Percentiles rank a stretch among this genome's conserved stretches.
Conservation (phyloP, 2,113 vertebrate genomes). For the Nibea albiflora region DNA sequence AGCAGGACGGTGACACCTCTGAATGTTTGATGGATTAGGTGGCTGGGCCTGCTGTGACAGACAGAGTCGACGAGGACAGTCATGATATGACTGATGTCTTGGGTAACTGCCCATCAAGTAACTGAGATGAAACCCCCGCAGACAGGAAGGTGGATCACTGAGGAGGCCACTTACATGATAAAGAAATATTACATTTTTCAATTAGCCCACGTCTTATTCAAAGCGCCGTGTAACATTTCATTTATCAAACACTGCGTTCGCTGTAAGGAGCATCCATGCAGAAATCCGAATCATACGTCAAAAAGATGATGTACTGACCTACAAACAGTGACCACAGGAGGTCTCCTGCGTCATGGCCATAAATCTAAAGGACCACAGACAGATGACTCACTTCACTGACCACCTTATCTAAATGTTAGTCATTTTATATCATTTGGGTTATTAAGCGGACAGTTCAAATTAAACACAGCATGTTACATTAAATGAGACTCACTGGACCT, state of each 20-base stretch:
- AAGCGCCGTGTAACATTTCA: background rate
- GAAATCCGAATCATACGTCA: slow-evolving; percentile 38
- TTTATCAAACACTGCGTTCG: slow-evolving; percentile 26
- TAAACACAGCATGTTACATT: slow-evolving; percentile 9
- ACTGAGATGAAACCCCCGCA: slow-evolving; percentile 49
- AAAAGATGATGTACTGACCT: slow-evolving; percentile 34
- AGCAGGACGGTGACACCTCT: slow-evolving; percentile 63
- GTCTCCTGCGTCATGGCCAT: slow-evolving; percentile 24
- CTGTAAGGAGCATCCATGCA: background rate
- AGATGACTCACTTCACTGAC: slow-evolving; percentile 22
- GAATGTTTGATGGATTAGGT: slow-evolving; percentile 79
- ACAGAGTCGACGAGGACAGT: slow-evolving; percentile 67
- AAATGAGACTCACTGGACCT: background rate
- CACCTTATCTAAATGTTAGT: slow-evolving; percentile 51
- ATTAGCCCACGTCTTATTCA: slow-evolving; percentile 13
- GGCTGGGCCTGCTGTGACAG: slow-evolving; percentile 64
- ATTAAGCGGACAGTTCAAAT: slow-evolving; percentile 39
- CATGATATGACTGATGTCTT: slow-evolving; percentile 73
- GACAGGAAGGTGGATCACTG: slow-evolving; percentile 13
- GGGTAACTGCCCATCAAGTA: slow-evolving; percentile 66
- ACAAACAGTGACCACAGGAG: slow-evolving; percentile 44
- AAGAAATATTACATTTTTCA: slow-evolving; percentile 17
- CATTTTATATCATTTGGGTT: slow-evolving; percentile 26
- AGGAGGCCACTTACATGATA: slow-evolving; percentile 1
- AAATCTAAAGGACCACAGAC: slow-evolving; percentile 46